Conservation (phyloP, 2,113 vertebrate genomes). For the Oryzias melastigma region DNA sequence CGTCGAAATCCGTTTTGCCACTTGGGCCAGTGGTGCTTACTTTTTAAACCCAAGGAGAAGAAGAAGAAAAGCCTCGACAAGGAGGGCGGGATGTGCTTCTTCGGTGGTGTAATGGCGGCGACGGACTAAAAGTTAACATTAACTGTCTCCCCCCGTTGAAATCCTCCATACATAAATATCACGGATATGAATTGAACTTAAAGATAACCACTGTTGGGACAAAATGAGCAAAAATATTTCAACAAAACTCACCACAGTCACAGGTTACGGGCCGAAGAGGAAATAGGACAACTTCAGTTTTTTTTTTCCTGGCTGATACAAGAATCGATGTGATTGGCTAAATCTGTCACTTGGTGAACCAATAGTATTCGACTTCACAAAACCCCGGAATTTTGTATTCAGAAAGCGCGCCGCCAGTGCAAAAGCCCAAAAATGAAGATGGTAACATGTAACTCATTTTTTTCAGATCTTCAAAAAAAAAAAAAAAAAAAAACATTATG, state of each 20-base stretch:
- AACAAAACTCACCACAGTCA: constrained; percentile 64
- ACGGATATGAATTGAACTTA: not conserved
- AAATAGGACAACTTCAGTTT: constrained; percentile 65
- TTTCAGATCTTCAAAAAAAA: too few species aligned
- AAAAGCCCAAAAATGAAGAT: too few species aligned
- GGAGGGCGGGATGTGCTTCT: constrained; percentile 77
- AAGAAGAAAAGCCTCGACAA: constrained; percentile 65
- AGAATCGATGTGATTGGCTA: constrained; percentile 65
- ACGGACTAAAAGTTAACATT: constrained; percentile 59
- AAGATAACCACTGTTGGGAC: constrained; percentile 9
- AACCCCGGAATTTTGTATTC: constrained; percentile 31
- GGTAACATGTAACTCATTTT: too few species aligned
- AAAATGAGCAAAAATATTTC: constrained; percentile 17
- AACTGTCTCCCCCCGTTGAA: constrained; percentile 76
- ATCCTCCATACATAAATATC: constrained; percentile 51
- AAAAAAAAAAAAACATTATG: too few species aligned
- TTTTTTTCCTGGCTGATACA: constrained; percentile 41
- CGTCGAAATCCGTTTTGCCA: constrained; percentile 24
- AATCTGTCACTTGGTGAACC: constrained; percentile 22
- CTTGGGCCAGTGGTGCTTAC: constrained; percentile 54
- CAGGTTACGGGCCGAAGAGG: constrained; percentile 52
- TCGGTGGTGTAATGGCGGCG: constrained; percentile 81
- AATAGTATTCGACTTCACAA: constrained; percentile 57
- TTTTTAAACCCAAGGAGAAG: constrained; percentile 45
- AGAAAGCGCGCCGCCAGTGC: constrained; percentile 38